A percentile compares a stretch with the other conserved stretches of the same genome.
Conservation (phyloP, 2,113 vertebrate species). For the Syngnathus typhle region DNA sequence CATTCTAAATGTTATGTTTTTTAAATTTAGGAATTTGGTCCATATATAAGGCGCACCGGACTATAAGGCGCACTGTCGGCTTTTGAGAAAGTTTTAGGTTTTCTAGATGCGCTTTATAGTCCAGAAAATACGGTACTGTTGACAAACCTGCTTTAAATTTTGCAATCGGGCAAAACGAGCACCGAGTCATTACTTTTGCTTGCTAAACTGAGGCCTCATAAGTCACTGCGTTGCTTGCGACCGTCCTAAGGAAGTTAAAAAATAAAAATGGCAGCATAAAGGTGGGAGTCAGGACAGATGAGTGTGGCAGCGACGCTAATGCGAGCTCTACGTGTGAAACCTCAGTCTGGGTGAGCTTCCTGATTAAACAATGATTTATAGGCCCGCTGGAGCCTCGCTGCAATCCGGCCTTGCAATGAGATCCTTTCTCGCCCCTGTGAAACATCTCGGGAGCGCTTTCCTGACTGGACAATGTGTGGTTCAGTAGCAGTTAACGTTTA, state of each 20-base stretch:
- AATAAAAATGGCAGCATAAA: constrained; percentile 3
- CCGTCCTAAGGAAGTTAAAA: not conserved
- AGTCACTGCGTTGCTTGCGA: not conserved
- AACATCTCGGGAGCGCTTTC: constrained; percentile 58
- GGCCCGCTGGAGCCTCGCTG: constrained; percentile 62
- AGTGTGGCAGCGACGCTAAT: constrained; percentile 57
- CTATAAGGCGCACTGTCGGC: no score
- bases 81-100: no score
- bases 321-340: constrained; percentile 61
- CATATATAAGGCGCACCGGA: no score
- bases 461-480: constrained; percentile 49
- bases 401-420: constrained; percentile 73
- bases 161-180: not conserved
- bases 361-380: constrained; percentile 83
- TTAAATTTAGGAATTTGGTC: no score
- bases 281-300: constrained; percentile 38
- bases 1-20: no score
- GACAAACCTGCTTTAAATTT: not conserved
- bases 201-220: not conserved
- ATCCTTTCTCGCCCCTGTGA: constrained; percentile 74
- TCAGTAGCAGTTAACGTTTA: not conserved
- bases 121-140: no score
- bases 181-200: not conserved
- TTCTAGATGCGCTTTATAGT: no score
- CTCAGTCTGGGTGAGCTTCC: constrained; percentile 53